A percentile compares a stretch with the other conserved stretches of the same genome.
phyloP scores from a whole-genome alignment of 1,140 invertebrate species.

The Nasonia giraulti region DNA sequence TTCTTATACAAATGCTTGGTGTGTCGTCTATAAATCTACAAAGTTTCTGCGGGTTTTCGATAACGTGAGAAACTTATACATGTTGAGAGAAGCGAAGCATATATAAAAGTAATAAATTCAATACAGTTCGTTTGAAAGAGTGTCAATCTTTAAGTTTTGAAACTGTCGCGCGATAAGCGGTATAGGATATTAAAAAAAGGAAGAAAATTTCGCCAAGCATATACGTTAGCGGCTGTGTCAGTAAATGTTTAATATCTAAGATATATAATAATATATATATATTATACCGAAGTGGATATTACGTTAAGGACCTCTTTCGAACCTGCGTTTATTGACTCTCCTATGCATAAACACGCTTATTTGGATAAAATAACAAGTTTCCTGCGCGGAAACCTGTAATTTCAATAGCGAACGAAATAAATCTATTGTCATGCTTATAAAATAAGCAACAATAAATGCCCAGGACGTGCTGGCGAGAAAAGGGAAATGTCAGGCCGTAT shows the following conservation, averaged over 20 bases:
- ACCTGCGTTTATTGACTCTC: constrained; percentile 52
- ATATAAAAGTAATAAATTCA: constrained; percentile 28
- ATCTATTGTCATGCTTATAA: background rate
- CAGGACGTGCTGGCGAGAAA: background rate
- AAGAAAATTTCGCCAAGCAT: background rate
- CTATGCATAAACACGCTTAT: background rate
- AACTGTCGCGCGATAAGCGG: constrained; percentile 46
- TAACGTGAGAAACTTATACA: constrained; percentile 32
- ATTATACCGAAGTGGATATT: constrained; percentile 47
- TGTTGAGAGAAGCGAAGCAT: constrained; percentile 27
- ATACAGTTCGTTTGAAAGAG: constrained; percentile 19
- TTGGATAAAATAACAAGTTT: background rate
- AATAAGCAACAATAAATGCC: background rate
- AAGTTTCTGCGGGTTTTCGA: constrained; percentile 21
- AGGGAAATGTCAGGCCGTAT: background rate
- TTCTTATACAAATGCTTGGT: constrained; percentile 54
- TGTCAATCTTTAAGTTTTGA: constrained; percentile 30
- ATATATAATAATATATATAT: constrained; percentile 17
- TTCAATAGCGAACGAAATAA: background rate
- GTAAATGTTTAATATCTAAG: constrained; percentile 49
- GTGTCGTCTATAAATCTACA: constrained; percentile 21
- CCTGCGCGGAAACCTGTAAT: background rate
- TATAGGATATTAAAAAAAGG: background rate
- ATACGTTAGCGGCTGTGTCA: background rate
- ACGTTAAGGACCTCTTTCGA: constrained; percentile 59